These are phyloP conservation scores for Lanius ludovicianus DNA, from an alignment of 2,113 vertebrate genomes.

Conservation along the genomic window DNA sequence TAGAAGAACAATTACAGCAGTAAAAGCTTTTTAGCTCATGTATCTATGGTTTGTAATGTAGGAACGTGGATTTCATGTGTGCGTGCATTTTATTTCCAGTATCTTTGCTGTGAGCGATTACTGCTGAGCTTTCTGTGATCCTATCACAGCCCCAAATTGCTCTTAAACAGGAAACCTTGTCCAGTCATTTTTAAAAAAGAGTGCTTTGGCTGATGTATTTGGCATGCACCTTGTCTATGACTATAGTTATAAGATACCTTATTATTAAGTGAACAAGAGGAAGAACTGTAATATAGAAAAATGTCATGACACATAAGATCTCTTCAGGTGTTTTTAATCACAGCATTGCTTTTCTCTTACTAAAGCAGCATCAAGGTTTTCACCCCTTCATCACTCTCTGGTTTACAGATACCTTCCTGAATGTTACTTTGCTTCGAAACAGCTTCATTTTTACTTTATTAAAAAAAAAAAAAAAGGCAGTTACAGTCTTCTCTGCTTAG, in stretches of 20 bases:
- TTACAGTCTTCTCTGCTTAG: background rate
- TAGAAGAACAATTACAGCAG: background rate
- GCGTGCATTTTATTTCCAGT: background rate
- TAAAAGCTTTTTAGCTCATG: background rate
- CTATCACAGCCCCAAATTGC: background rate
- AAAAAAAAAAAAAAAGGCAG: background rate
- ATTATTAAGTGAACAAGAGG: conserved; percentile 20
- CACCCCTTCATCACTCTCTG: background rate
- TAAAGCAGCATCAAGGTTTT: background rate
- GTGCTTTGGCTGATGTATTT: background rate
- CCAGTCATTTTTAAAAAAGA: background rate
- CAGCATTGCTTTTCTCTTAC: background rate
- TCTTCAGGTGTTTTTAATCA: conserved; percentile 47
- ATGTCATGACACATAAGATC: background rate
- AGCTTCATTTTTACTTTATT: background rate
- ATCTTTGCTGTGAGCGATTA: conserved; percentile 20
- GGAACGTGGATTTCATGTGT: background rate
- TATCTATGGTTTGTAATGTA: background rate
- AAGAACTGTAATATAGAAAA: conserved; percentile 28
- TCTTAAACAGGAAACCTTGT: conserved; percentile 17
- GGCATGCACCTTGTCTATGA: background rate
- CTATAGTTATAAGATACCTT: conserved; percentile 16
- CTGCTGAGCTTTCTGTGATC: conserved; percentile 31
- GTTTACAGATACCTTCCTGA: background rate
- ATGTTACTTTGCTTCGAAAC: background rate